Evolutionary conservation across 2,888 invertebrate species (phyloP), one percentile per base, ranked within the genome.

Genomic region (Drosophila peninsularis): DNA sequence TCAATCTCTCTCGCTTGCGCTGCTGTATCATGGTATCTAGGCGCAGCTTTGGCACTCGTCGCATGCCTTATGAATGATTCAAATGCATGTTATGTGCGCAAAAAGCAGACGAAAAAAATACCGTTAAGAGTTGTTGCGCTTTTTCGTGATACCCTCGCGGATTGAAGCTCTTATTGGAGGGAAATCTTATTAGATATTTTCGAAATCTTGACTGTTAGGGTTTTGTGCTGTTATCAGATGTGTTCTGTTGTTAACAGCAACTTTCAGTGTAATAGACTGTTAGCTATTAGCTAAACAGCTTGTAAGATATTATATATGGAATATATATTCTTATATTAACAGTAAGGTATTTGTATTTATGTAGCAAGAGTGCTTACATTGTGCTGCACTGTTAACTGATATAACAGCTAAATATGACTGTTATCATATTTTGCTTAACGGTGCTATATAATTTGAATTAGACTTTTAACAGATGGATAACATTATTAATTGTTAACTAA

Each of bases 61-160:
- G 82, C 89, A 87, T 87, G 89, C 85, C 88, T 85, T 89, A 87
- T 85, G 85, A 85, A 85, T 85, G 85, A 85, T 89, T 85, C 85
- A 85, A 89, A 87, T 84, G 89, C 89, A 89, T 84, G 89, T 87
- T 87, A 74, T 89, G 68, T 75, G 78, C 55, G 71, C 84, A 71
- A 70, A 78, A 69, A 61, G 65, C 44, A 60, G 52, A 49, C 49
- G 42, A 64, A 54, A 54, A 62, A 83, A 88, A 77, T 84, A 76
- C 85, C 89, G 89, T 84, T 85, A 85, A 84, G 80, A 85, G 83
- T 80, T 78, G 87, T 75, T 88, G 83, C 86, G 71, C 80, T 80
- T 80, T 82, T 75, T 47, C 65, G 50, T 50, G 53, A 62, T 73
- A 62, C 63, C 50, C 66, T 47, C 27, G 32, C 27, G 21, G 19